Evolutionary conservation across 35 echinoderm and acorn worm genomes (phyloP).

Genomic region (Ophioderma brevispina): DNA sequence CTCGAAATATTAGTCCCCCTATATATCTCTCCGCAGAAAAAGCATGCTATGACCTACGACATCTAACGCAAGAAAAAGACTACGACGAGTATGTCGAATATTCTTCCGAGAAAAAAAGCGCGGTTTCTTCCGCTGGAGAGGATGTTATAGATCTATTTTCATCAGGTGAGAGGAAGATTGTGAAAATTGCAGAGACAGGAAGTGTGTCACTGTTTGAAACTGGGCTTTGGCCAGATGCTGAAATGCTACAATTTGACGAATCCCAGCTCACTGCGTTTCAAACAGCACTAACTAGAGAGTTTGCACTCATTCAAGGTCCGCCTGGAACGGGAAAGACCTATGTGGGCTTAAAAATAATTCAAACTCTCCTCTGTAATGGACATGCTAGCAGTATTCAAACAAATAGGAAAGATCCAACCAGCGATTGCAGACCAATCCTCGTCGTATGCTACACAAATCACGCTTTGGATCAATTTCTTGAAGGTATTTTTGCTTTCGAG

Average conservation of each 20-base stretch:
- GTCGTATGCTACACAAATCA: conserved; percentile 95
- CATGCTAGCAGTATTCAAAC: not conserved
- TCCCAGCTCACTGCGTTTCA: conserved; percentile 74
- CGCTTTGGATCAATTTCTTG: conserved; percentile 95
- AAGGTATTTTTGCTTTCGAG: conserved; percentile 73
- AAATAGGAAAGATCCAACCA: no score
- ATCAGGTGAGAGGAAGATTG: not conserved
- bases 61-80: no score
- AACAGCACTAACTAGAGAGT: conserved; percentile 82
- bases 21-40: conserved; percentile 56
- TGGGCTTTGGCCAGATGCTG: conserved; percentile 39
- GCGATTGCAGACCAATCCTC: conserved; percentile 75
- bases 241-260: conserved; percentile 57
- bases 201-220: not conserved
- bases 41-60: conserved; percentile 54
- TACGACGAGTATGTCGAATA: no score
- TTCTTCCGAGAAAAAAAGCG: no score
- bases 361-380: conserved; percentile 71
- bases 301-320: conserved; percentile 91
- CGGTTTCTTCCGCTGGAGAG: conserved; percentile 20
- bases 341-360: conserved; percentile 91
- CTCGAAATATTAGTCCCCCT: conserved; percentile 37
- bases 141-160: not conserved
- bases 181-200: not conserved
- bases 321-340: conserved; percentile 98